Percentiles rank a stretch among this genome's conserved stretches.
phyloP scores from a whole-genome alignment of 2,797 vertebrate genomes.

The Onychomys torridus region DNA sequence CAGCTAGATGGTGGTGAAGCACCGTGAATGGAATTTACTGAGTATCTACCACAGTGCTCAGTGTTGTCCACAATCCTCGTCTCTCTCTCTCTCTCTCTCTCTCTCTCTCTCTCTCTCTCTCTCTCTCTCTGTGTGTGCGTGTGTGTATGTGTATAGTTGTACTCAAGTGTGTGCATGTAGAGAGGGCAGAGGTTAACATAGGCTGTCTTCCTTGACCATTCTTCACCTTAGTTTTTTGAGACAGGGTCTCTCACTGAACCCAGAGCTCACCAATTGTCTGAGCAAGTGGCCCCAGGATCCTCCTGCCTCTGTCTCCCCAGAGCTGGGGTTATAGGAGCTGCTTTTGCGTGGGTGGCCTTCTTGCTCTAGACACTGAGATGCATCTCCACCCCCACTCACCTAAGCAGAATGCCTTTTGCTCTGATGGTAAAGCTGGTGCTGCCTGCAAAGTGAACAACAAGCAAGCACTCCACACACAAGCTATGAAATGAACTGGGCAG shows the following conservation, averaged over 20 bases:
- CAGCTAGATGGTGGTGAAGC: background rate
- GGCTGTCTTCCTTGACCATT: background rate
- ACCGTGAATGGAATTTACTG: background rate
- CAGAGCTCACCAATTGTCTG: background rate
- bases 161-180: background rate
- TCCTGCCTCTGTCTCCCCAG: background rate
- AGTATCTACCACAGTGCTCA: background rate
- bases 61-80: fast-evolving
- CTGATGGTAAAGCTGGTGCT: background rate
- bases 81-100: too few species aligned
- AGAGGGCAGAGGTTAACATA: background rate
- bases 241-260: background rate
- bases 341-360: background rate
- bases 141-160: background rate
- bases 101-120: too few species aligned
- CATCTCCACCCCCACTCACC: too few species aligned
- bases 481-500: background rate
- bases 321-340: background rate
- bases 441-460: background rate
- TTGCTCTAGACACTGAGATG: background rate
- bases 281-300: background rate
- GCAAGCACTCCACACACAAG: background rate
- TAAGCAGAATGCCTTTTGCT: background rate
- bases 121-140: too few species aligned
- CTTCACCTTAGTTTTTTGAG: background rate